A percentile compares a stretch with the other conserved stretches of the same genome.
These are phyloP conservation scores for Aleadryas rufinucha DNA, from an alignment of 2,113 vertebrate genomes.

Conservation along the genomic window DNA sequence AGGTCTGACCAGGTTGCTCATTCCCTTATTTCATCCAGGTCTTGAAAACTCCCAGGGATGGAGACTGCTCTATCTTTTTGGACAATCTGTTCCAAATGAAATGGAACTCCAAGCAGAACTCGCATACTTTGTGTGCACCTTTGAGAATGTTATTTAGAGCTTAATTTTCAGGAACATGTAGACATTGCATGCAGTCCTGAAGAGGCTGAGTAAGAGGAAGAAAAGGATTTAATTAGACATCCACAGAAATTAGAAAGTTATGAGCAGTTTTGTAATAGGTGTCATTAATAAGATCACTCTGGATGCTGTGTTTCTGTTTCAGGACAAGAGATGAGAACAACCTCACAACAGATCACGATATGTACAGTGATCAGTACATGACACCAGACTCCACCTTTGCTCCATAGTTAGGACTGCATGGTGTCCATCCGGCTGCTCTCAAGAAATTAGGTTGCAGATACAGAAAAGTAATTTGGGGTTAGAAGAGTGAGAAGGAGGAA, in stretches of 20 bases:
- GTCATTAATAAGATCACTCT: not conserved
- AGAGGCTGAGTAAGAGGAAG: not conserved
- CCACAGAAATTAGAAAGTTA: not conserved
- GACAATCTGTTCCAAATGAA: not conserved
- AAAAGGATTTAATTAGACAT: not conserved
- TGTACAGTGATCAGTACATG: rapidly evolving
- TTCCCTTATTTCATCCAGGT: not conserved
- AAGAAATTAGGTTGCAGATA: not conserved
- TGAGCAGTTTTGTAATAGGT: not conserved
- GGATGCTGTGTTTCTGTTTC: not conserved
- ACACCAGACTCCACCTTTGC: not conserved
- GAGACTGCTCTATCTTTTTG: rapidly evolving
- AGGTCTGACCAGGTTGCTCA: not conserved
- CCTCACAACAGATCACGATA: not conserved
- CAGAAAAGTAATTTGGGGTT: not conserved
- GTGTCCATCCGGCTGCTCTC: not conserved
- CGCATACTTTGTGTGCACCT: not conserved
- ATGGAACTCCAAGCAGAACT: not conserved
- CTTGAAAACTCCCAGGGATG: not conserved
- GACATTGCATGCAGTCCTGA: not conserved
- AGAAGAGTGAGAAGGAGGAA: not conserved
- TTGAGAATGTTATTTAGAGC: not conserved
- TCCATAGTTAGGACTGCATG: not conserved
- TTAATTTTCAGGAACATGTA: not conserved
- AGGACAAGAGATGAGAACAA: not conserved